Base-by-base conservation (phyloP, 2,888 invertebrate genomes). In the Megastigmus dorsalis region DNA sequence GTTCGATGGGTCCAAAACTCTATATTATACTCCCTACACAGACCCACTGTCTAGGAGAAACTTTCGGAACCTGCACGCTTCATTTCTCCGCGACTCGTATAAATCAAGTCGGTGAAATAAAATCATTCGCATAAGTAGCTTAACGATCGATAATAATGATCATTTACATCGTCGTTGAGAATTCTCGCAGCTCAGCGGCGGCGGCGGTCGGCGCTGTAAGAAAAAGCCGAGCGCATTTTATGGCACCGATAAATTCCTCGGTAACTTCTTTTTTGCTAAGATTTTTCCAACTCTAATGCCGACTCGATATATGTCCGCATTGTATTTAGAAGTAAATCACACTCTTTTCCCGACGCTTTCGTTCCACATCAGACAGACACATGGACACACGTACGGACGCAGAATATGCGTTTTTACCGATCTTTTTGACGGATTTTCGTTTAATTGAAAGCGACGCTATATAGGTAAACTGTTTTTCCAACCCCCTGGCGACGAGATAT, bases 221-320 rank as follows among this genome's bases (percentile, higher is more conserved):
- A 36, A 30, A 59, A 59, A 43, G 41, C 5, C 36, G 48, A 38
- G 33, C 60, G 55, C 36, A 18, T 45, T 71, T 70, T 71, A 71
- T 30, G 20, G 38, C 55, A 3, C 28, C 63, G 48, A 71, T 71
- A 66, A 66, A 43, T 72, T 50, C 33, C 18, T 20, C n/a, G 33
- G 18, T 13, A 23, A 10, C 28, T 63, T 48, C 55, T 55, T 72
- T 55, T 26, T 43, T 36, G 38, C 38, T 2, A 68, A 36, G 48
- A 74, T 54, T 67, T n/a, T 68, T 62, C 62, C 28, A 45, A 45
- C 50, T 66, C n/a, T n/a, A n/a, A n/a, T n/a, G n/a, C n/a, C n/a
- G n/a, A n/a, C n/a, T n/a, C n/a, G 36, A 66, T 52, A 26, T 23
- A 48, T 41, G 41, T 15, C 41, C 50, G 60, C 48, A 30, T 41